These are phyloP conservation scores for Panagrolaimus sp. DNA, from an alignment of 1,140 invertebrate species.

Conservation along the genomic window DNA sequence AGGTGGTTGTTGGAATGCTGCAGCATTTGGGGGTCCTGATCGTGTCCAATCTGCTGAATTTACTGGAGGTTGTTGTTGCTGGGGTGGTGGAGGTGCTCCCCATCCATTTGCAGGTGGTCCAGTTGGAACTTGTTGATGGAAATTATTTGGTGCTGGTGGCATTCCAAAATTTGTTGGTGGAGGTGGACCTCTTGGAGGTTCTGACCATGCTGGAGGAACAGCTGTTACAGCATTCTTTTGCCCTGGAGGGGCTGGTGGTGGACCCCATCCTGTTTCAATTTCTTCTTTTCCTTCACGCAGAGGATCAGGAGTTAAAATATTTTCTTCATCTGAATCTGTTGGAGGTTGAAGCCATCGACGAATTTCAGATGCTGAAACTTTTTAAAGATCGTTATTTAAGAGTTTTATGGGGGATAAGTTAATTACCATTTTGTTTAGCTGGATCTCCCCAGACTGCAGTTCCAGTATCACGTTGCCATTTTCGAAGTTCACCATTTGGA, in stretches of 20 bases:
- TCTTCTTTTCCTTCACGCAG: slow-evolving; percentile 14
- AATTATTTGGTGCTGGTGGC: not conserved
- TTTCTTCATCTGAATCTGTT: slow-evolving; percentile 20
- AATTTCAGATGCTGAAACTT: not conserved
- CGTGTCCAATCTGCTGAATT: slow-evolving; percentile 19
- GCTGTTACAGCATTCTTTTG: not conserved
- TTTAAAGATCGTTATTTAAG: not conserved
- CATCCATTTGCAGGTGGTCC: not conserved
- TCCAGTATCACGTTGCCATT: slow-evolving; percentile 45
- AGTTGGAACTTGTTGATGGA: not conserved
- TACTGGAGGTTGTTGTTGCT: not conserved
- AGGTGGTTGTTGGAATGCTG: not conserved
- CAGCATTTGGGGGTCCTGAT: not conserved
- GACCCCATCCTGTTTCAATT: slow-evolving; percentile 24
- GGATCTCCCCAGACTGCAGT: slow-evolving; percentile 43
- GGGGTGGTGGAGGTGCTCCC: not conserved
- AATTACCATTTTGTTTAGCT: slow-evolving; percentile 26
- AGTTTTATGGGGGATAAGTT: not conserved
- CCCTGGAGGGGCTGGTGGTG: slow-evolving; percentile 15
- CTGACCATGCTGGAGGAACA: not conserved
- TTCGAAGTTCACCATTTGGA: slow-evolving; percentile 34
- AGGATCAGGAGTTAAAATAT: slow-evolving; percentile 15
- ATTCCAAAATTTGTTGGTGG: slow-evolving; percentile 16
- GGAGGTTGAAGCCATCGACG: slow-evolving; percentile 13
- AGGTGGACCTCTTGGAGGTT: not conserved